Evolutionary conservation across 2,888 invertebrate species (phyloP), one percentile per base, ranked within the genome.

Genomic region (Sesia bembeciformis): DNA sequence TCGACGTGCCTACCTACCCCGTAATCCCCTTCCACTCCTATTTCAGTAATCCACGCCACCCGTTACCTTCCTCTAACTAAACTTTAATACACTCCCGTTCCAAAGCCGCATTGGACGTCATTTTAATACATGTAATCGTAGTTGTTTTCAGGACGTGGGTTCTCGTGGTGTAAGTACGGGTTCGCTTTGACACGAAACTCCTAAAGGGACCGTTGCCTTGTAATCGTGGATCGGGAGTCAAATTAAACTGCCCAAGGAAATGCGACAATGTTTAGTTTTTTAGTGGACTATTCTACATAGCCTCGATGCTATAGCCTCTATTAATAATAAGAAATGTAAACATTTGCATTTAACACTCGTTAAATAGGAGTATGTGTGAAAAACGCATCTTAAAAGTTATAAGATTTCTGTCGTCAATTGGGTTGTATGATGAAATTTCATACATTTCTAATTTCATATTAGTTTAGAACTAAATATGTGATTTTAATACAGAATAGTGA

Each of bases 201-300:
- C 66, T 58, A 75, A 77, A 77, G 70, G 75, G 72, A 63, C 68
- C 64, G 67, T 62, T 64, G 66, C 67, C 62, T 73, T 75, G 75
- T 83, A 82, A 81, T 82, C 78, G 76, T 74, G 70, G 67, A 75
- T 73, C 67, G 70, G 58, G 74, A 78, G 75, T 76, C 74, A 71
- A 81, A 82, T 81, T 77, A 75, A 70, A 70, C 68, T 61, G 70
- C 63, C 65, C 65, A 74, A 78, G 76, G 73, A 73, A 73, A 72
- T 63, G 65, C 57, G 53, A 54, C 56, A 53, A 60, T 61, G 62
- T 62, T 62, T 63, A 60, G 66, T 63, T 67, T 60, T 58, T 56
- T 58, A 60, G 38, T 46, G n/a, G 43, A 23, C 23, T 23, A 23
- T 23, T 23, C 23, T 23, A 23, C 23, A 23, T 23, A 2, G 23